Base-by-base conservation (phyloP, 1,140 invertebrate genomes). In the Saccostrea cuccullata region DNA sequence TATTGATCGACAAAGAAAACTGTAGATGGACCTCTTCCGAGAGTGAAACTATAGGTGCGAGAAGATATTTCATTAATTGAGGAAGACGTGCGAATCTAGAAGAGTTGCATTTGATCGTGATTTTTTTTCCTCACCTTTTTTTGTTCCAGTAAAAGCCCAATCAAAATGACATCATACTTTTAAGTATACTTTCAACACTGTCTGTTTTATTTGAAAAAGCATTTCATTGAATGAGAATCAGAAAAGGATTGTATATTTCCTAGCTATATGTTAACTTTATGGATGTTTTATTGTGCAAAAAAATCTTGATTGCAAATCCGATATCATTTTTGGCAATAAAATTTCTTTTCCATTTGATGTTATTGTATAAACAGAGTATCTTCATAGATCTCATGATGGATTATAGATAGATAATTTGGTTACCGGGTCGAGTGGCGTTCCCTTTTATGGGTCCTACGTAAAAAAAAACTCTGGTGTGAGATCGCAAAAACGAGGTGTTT, bases 1-100 rank as follows among this genome's bases (percentile, higher is more conserved):
- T 73, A 73, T 73, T 73, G 70, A 73, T 73, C 30, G 70, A 15
- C 26, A 15, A 36, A 73, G 70, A 73, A 73, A 73, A 73, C 23
- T 36, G 30, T 20, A n/a, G 70, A 73, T 15, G 30, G 70, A 73
- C 70, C 60, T 11, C 26, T 36, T 73, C 70, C 4, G 70, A 73
- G 26, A 8, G 23, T 11, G 23, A 15, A 64, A n/a, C 20, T 15
- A 60, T 13, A 47, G 47, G 20, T 58, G 56, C 58, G 58, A 64
- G 58, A 64, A 64, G n/a, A n/a, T 64, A n/a, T 64, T 64, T 64
- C 17, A 64, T 64, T 64, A 64, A 64, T 64, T 64, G 58, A 20
- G 15, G 17, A 64, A 64, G 17, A 64, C 58, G 58, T 64, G 58
- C 17, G 58, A 64, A 64, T 20, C 58, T 64, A 64, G 17, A 47